Percentiles rank a stretch among this genome's conserved stretches.
Conservation (phyloP, 92 coral and sea anemone genomes). For the Siderastrea radians region DNA sequence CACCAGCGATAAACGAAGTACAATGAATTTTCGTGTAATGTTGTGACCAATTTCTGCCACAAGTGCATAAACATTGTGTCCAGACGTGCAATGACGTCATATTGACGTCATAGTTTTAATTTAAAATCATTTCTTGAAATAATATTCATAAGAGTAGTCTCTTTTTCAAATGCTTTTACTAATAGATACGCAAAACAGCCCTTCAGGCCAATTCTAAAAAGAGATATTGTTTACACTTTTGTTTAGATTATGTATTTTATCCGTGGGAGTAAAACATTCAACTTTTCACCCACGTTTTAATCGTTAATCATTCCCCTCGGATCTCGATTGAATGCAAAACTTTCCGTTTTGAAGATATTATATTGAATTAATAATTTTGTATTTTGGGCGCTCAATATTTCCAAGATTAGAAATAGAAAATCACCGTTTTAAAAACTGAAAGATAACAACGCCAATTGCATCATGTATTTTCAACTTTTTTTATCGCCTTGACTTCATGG, state of each 20-base stretch:
- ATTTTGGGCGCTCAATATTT: background rate
- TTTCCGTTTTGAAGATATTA: background rate
- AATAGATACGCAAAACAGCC: background rate
- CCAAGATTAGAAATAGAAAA: background rate
- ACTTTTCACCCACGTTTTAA: background rate
- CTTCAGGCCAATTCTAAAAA: background rate
- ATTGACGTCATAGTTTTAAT: constrained; percentile 52
- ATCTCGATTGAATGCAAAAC: background rate
- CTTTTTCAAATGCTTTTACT: background rate
- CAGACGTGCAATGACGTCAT: constrained; percentile 57
- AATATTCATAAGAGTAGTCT: background rate
- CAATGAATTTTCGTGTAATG: background rate
- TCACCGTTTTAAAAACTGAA: background rate
- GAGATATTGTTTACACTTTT: background rate
- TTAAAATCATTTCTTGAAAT: background rate
- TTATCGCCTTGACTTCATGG: too few species aligned
- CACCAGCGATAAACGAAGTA: background rate
- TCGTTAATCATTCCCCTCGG: too few species aligned
- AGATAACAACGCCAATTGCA: background rate
- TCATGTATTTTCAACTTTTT: background rate
- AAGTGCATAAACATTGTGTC: constrained; percentile 1
- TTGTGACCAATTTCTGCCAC: background rate
- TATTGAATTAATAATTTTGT: background rate
- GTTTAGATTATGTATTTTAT: background rate
- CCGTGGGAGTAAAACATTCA: constrained; percentile 2